Base-by-base conservation (phyloP, 92 coral and sea anemone species). In the Metridium senile region DNA sequence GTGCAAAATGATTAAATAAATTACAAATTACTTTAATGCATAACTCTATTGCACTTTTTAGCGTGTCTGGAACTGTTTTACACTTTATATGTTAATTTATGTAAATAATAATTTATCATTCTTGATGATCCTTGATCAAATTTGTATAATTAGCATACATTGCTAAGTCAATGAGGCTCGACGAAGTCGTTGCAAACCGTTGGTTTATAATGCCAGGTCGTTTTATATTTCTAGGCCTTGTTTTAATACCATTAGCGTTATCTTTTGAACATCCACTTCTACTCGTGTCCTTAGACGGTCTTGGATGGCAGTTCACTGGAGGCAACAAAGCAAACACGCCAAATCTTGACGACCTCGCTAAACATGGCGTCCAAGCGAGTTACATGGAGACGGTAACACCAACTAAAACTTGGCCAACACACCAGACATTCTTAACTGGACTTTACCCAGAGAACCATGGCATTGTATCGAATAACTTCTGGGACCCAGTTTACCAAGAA, bases 361-460 rank as follows among this genome's bases (percentile, higher is more conserved):
- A 66, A 9, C 59, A 33, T 11, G 98, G 98, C 11, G 98, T 87
- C 52, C 70, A 83, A 20, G 86, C 93, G 1, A 78, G 85, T 51
- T 87, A 76, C 76, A 84, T 94, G 59, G 74, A 68, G 25, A 86
- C 91, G 9, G 91, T 89, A 0, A 79, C 87, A 0, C 98, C 98
- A 0, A 87, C 94, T 27, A 85, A 78, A 43, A 91, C 98, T 19
- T 94, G 93, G 92, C 98, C 98, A 32, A 94, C 91, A 22, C 98
- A 92, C 29, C 83, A 88, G n/a, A 84, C 89, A 6, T 78, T 71
- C 45, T 82, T 93, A 10, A 94, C 98, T 1, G 98, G 98, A 0
- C 65, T 94, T n/a, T 94, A 89, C 67, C 84, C 98, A 1, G 98
- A 94, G 71, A 89, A 88, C 57, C 98, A 94, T 58, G 98, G 97